These are phyloP conservation scores for Ectemnius lituratus DNA, from an alignment of 2,888 invertebrate genomes.

Conservation along the genomic window DNA sequence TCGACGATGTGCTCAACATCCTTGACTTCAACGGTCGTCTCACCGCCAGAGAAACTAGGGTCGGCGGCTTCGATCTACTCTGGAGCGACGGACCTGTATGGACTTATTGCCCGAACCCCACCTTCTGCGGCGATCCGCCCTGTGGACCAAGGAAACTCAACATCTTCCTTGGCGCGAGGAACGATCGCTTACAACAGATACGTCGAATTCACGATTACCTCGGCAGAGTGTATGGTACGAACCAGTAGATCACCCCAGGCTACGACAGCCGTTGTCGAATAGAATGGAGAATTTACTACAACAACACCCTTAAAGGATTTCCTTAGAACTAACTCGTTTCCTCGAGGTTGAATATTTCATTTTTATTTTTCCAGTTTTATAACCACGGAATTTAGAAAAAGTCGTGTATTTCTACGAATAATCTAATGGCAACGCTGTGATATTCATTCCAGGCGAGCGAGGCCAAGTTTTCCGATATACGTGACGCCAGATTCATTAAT, in stretches of 20 bases:
- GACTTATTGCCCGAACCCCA: slow-evolving; percentile 61
- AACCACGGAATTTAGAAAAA: too few relatives aligned
- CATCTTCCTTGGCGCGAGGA: slow-evolving; percentile 69
- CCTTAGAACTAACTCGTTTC: too few relatives aligned
- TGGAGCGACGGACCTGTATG: slow-evolving; percentile 80
- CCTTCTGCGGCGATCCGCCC: slow-evolving; percentile 39
- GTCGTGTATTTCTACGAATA: too few relatives aligned
- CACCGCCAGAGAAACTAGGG: slow-evolving; percentile 79
- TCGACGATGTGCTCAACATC: slow-evolving; percentile 81
- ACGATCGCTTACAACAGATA: slow-evolving; percentile 69
- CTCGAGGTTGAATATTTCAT: too few relatives aligned
- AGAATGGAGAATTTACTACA: too few relatives aligned
- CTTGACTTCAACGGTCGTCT: slow-evolving; percentile 81
- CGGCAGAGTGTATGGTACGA: slow-evolving; percentile 27
- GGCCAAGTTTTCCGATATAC: slow-evolving; percentile 33
- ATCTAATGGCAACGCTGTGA: slow-evolving; percentile 9
- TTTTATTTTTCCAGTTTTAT: too few relatives aligned
- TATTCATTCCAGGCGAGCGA: slow-evolving; percentile 54
- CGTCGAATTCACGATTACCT: slow-evolving; percentile 45
- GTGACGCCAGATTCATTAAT: slow-evolving; percentile 11
- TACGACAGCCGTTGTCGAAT: too few relatives aligned
- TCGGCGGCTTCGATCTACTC: slow-evolving; percentile 82
- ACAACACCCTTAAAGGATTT: too few relatives aligned
- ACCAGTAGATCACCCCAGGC: too few relatives aligned
- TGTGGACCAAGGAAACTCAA: slow-evolving; percentile 62